Evolutionary conservation across 35 echinoderm and acorn worm species (phyloP).

Genomic region (Apostichopus japonicus): DNA sequence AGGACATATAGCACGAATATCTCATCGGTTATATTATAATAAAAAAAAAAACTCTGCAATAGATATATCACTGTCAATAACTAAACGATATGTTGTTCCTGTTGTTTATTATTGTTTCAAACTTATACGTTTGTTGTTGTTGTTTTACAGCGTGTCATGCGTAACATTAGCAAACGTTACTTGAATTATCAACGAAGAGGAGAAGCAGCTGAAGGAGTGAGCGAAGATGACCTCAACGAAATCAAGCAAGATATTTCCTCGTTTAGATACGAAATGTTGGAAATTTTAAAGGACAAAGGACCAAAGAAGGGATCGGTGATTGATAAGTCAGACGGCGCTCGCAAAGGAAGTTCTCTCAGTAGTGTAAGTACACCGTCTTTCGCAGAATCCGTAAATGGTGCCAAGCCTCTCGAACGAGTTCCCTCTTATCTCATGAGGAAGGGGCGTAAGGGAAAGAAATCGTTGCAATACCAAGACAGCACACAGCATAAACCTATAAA

Average conservation of each 20-base stretch:
- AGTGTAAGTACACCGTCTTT: slow-evolving; percentile 21
- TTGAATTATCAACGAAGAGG: slow-evolving; percentile 85
- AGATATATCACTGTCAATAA: too few relatives aligned
- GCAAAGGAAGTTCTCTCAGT: not conserved
- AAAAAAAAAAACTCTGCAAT: too few relatives aligned
- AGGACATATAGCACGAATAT: too few relatives aligned
- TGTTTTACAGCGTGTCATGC: slow-evolving; percentile 75
- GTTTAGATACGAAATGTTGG: slow-evolving; percentile 89
- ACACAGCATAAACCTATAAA: slow-evolving; percentile 66
- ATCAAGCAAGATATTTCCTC: slow-evolving; percentile 97
- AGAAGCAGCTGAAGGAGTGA: slow-evolving; percentile 86
- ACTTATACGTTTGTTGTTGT: not conserved
- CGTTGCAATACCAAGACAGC: slow-evolving; percentile 62
- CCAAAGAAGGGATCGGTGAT: not conserved
- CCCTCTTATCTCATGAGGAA: slow-evolving; percentile 83
- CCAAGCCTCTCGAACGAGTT: slow-evolving; percentile 64
- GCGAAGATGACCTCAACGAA: slow-evolving; percentile 98
- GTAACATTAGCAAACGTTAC: slow-evolving; percentile 90
- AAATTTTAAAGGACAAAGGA: slow-evolving; percentile 75
- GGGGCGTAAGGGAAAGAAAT: slow-evolving; percentile 86
- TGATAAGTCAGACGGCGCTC: not conserved
- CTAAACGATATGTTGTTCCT: too few relatives aligned
- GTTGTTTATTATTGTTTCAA: too few relatives aligned
- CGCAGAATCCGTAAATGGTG: slow-evolving; percentile 6
- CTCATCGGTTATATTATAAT: too few relatives aligned